These are phyloP conservation scores for Andrena praecox DNA, from an alignment of 2,888 invertebrate genomes.

Conservation along the genomic window DNA sequence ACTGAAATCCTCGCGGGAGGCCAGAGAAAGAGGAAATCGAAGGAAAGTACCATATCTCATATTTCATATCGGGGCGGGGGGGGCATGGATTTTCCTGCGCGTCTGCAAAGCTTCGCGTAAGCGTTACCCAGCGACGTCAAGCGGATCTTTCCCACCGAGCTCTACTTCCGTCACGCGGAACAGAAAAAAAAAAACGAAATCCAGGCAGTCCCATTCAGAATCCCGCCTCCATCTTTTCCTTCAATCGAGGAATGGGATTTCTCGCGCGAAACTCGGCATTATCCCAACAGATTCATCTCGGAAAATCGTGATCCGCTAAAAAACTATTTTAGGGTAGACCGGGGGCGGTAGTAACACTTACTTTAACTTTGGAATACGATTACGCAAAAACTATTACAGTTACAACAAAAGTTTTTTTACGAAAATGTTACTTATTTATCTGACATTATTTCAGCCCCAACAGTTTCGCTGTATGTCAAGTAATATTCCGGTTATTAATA, in stretches of 20 bases:
- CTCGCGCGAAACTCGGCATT: not conserved
- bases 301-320: not conserved
- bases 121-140: slow-evolving; percentile 82
- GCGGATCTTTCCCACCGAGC: slow-evolving; percentile 71
- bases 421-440: no score
- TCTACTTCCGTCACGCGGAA: slow-evolving; percentile 41
- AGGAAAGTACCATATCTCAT: slow-evolving; percentile 79
- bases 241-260: slow-evolving; percentile 29
- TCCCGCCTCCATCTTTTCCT: slow-evolving; percentile 15
- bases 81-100: slow-evolving; percentile 82
- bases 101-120: slow-evolving; percentile 76
- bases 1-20: slow-evolving; percentile 68
- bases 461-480: no score
- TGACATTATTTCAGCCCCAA: no score
- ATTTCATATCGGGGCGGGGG: slow-evolving; percentile 80
- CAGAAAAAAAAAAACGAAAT: slow-evolving; percentile 38
- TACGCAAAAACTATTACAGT: no score
- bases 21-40: slow-evolving; percentile 69
- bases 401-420: no score
- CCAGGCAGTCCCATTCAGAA: slow-evolving; percentile 35
- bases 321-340: not conserved
- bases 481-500: no score
- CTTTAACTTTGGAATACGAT: no score
- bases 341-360: no score
- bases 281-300: not conserved